phyloP scores from a whole-genome alignment of 2,888 invertebrate genomes.

The Acanthosepion esculentum region DNA sequence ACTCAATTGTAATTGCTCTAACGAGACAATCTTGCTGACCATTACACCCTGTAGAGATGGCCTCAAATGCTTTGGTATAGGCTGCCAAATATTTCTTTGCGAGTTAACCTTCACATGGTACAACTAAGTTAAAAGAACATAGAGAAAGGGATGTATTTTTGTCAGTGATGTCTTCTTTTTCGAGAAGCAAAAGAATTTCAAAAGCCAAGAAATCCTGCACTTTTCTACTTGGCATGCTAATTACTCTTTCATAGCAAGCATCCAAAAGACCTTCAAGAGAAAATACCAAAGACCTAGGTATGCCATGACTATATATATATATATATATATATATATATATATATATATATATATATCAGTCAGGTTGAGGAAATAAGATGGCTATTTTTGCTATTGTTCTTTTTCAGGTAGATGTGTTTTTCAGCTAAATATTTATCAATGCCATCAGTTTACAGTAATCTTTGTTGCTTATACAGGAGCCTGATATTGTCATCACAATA shows the following conservation, averaged over 20 bases:
- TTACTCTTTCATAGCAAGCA: not conserved
- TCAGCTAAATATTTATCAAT: too few species aligned
- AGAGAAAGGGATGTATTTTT: too few species aligned
- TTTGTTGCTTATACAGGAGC: too few species aligned
- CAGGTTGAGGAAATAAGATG: too few species aligned
- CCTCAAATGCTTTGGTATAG: too few species aligned
- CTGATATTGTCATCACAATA: too few species aligned
- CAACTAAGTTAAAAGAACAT: not conserved
- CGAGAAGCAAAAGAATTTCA: not conserved
- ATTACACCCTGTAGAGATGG: too few species aligned
- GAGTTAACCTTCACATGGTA: not conserved
- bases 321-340: conserved; percentile 33
- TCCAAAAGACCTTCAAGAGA: not conserved
- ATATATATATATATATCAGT: not conserved
- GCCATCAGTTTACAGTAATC: too few species aligned
- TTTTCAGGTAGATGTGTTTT: too few species aligned
- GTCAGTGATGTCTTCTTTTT: not conserved
- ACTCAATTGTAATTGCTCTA: too few species aligned
- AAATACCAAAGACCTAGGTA: not conserved
- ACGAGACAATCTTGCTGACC: too few species aligned
- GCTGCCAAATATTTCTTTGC: not conserved
- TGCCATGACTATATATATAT: not conserved
- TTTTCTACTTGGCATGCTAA: not conserved
- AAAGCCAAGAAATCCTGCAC: not conserved
- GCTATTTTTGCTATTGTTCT: too few species aligned